Base-by-base conservation (phyloP, 1,140 invertebrate species). In the Drosophila bipectinata region DNA sequence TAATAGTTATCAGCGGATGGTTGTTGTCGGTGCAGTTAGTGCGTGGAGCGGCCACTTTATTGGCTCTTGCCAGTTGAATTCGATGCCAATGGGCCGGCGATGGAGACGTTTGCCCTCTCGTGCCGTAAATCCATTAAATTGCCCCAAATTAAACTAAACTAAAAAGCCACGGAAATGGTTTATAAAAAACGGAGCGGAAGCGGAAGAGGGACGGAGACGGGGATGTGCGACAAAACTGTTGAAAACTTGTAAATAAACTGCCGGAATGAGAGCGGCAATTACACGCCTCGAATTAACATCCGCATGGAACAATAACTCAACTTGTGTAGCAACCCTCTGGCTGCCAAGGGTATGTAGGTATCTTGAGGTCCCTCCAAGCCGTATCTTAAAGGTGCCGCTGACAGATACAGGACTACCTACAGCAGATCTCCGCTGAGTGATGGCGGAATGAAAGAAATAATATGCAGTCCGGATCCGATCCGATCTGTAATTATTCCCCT, bases 1-100 rank as follows among this genome's bases (percentile, higher is more conserved):
- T 87, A 79, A 88, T 88, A 87, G 82, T 87, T 87, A 87, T 87
- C 82, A 82, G 74, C 28, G 77, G 74, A 66, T 85, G 80, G 56
- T 69, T 76, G 55, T 63, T 77, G 41, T 24, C 49, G 37, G 30
- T 72, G 63, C 60, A 73, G 75, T 71, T 77, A 47, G 67, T 78
- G 75, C 67, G 76, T 77, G 74, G 52, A 74, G 56, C 47, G 39
- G 47, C 51, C 72, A 71, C 51, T 87, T 85, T 85, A 85, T 81
- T 34, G 8, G 32, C 9, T 34, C 9, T 44, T 52, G 81, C 63
- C 73, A 66, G 63, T 84, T 71, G 85, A 80, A 74, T 85, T 80
- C 63, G 72, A 85, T 85, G 82, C 62, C 72, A 76, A 61, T 81
- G 77, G 77, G 73, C 60, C 64, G 32, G 41, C 32, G 87, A 85